These are phyloP conservation scores for Papilio protenor DNA, from an alignment of 2,888 invertebrate genomes.

Conservation along the genomic window DNA sequence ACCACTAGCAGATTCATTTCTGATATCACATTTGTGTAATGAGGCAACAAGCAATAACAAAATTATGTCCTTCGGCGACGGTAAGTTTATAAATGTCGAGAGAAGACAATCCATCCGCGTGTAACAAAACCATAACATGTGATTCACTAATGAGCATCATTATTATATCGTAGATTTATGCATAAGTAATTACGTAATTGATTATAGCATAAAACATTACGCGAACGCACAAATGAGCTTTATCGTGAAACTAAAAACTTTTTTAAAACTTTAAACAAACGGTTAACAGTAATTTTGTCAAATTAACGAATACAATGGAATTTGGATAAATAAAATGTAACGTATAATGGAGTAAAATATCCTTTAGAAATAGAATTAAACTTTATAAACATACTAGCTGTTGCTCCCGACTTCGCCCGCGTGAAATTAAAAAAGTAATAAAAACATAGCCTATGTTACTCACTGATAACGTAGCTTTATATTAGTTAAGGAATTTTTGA, in stretches of 20 bases:
- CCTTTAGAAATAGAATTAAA: background rate
- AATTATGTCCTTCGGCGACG: slow-evolving; percentile 41
- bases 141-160: slow-evolving; percentile 26
- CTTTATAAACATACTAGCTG: no score
- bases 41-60: slow-evolving; percentile 30
- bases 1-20: slow-evolving; percentile 38
- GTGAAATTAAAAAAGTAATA: no score
- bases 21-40: slow-evolving; percentile 32
- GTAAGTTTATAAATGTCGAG: slow-evolving; percentile 34
- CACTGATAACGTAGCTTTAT: no score
- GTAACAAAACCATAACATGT: slow-evolving; percentile 29
- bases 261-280: background rate
- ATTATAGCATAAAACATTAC: background rate
- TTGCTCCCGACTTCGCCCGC: no score
- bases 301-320: no score
- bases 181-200: background rate
- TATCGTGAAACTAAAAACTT: background rate
- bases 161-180: background rate
- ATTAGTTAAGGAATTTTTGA: no score
- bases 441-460: no score
- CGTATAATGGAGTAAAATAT: background rate
- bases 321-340: background rate
- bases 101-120: slow-evolving; percentile 26
- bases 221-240: background rate
- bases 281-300: no score